Evolutionary conservation across 2,113 vertebrate species (phyloP).

Genomic region (Prunella himalayana): DNA sequence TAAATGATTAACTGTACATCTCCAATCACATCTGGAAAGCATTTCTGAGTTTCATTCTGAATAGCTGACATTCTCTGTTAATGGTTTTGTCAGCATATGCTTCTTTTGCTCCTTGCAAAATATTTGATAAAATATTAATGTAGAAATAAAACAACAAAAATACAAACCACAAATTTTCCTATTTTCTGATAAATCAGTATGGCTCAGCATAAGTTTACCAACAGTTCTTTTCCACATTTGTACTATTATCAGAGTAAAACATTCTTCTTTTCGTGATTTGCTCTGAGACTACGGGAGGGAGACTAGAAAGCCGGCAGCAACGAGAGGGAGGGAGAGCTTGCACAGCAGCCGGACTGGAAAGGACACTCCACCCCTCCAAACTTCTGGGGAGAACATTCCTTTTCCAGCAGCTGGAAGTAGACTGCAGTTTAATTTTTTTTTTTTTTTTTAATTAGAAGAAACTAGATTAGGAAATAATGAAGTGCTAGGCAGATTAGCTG

Average conservation of each 20-base stretch:
- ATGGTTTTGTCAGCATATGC: conserved; percentile 44
- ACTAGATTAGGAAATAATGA: neutral
- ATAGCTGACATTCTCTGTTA: conserved; percentile 53
- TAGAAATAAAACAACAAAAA: neutral
- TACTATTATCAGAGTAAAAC: neutral
- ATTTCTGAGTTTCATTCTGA: conserved; percentile 48
- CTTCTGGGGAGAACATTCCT: neutral
- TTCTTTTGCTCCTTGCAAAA: conserved; percentile 22
- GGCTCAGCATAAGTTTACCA: neutral
- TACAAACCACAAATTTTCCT: neutral
- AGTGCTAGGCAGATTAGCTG: neutral
- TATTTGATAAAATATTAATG: conserved; percentile 44
- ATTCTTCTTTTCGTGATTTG: neutral
- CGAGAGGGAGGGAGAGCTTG: neutral
- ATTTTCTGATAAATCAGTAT: neutral
- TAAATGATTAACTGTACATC: conserved; percentile 57
- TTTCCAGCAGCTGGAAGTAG: neutral
- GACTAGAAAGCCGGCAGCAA: neutral
- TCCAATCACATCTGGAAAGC: conserved; percentile 65
- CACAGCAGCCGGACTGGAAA: neutral
- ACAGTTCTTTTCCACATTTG: neutral
- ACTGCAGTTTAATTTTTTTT: neutral
- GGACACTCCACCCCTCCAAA: neutral
- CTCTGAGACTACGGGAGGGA: neutral
- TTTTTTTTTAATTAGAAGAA: too few relatives aligned